These are phyloP conservation scores for Speoplatyrhinus poulsoni DNA, from an alignment of 2,113 vertebrate genomes.

Conservation along the genomic window DNA sequence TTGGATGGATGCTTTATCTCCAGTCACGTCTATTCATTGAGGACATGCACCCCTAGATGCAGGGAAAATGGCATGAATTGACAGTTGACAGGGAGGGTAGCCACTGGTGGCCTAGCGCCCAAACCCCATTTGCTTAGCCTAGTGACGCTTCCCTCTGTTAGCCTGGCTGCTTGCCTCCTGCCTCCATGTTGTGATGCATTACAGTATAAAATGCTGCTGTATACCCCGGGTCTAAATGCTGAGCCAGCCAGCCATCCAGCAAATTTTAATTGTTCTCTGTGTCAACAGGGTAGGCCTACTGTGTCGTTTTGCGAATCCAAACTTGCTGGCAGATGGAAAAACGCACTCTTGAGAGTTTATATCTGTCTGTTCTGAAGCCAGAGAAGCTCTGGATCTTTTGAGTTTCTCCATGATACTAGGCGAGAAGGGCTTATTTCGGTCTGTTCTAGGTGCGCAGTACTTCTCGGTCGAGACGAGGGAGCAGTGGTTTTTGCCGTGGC, in stretches of 20 bases:
- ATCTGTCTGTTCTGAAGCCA: constrained; percentile 34
- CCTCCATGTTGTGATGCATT: constrained; percentile 26
- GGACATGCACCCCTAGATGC: constrained; percentile 52
- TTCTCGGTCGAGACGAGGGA: not conserved
- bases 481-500: constrained; percentile 11
- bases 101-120: constrained; percentile 42
- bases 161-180: constrained; percentile 22
- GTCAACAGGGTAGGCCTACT: constrained; percentile 12
- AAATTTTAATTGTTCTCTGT: constrained; percentile 22
- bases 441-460: constrained; percentile 8
- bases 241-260: constrained; percentile 20
- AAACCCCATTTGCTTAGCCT: constrained; percentile 19
- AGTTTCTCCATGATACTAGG: constrained; percentile 24
- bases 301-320: constrained; percentile 21
- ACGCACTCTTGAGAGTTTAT: constrained; percentile 14
- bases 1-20: constrained; percentile 65
- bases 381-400: constrained; percentile 27
- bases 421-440: constrained; percentile 22
- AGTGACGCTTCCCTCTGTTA: constrained; percentile 30
- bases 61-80: constrained; percentile 46
- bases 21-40: constrained; percentile 55
- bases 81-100: constrained; percentile 66
- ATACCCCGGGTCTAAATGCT: not conserved
- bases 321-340: constrained; percentile 9
- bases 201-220: constrained; percentile 2